phyloP scores from a whole-genome alignment of 2,797 vertebrate species.

The Podargus strigoides region DNA sequence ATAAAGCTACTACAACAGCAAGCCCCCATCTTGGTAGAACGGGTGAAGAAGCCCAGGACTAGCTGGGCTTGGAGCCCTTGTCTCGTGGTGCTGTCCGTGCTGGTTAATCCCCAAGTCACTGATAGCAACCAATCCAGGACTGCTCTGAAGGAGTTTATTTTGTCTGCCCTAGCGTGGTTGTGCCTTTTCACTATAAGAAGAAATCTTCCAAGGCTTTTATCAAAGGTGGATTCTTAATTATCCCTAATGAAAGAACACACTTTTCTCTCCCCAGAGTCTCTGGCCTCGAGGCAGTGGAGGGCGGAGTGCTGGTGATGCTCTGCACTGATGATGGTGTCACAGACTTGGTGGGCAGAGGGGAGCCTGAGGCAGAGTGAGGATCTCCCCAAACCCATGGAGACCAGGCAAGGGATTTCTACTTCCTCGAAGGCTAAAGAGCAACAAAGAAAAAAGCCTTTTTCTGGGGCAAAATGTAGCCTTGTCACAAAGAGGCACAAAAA shows the following conservation, averaged over 20 bases:
- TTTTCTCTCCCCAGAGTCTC: background rate
- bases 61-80: background rate
- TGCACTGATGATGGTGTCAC: background rate
- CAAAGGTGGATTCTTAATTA: background rate
- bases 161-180: background rate
- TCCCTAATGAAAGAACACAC: background rate
- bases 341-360: background rate
- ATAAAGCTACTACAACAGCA: background rate
- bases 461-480: background rate
- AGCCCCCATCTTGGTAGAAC: background rate
- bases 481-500: background rate
- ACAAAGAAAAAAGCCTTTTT: background rate
- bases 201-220: background rate
- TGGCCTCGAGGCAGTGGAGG: background rate
- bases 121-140: rapidly evolving
- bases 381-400: background rate
- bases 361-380: background rate
- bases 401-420: background rate
- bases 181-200: background rate
- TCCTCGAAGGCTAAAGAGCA: background rate
- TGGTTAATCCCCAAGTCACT: background rate
- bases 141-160: background rate
- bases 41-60: background rate
- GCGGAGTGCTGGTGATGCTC: background rate
- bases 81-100: background rate